Evolutionary conservation across 2,888 invertebrate species (phyloP).

Genomic region (Chaitophorus viminalis): DNA sequence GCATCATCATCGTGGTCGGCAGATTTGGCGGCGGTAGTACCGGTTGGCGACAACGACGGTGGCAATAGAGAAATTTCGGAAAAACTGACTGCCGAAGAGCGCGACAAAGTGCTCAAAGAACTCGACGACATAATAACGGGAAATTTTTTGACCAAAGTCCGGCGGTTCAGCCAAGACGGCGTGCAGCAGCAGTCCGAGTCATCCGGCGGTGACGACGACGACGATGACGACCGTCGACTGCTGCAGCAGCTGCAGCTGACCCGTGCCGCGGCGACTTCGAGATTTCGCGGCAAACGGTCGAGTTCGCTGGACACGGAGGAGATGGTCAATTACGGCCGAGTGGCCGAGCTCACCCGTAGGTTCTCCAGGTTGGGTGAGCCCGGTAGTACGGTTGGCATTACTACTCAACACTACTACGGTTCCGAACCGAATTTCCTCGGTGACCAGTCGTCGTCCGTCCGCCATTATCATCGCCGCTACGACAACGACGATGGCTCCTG

Average conservation of each 20-base stretch:
- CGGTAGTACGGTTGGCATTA: slow-evolving; percentile 67
- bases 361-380: slow-evolving; percentile 70
- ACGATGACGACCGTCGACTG: background rate
- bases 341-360: slow-evolving; percentile 77
- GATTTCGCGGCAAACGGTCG: slow-evolving; percentile 39
- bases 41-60: no score
- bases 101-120: slow-evolving; percentile 65
- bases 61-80: slow-evolving; percentile 36
- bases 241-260: slow-evolving; percentile 17
- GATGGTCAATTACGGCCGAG: slow-evolving; percentile 70
- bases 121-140: slow-evolving; percentile 65
- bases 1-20: background rate
- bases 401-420: slow-evolving; percentile 29
- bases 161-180: slow-evolving; percentile 67
- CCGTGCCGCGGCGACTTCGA: background rate
- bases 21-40: background rate
- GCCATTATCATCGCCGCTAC: background rate
- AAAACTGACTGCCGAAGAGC: slow-evolving; percentile 65
- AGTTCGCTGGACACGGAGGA: slow-evolving; percentile 69
- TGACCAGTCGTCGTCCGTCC: background rate
- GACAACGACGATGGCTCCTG: background rate
- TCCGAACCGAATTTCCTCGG: slow-evolving; percentile 59
- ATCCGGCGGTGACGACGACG: background rate
- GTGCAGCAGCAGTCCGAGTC: background rate
- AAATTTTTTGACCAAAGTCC: slow-evolving; percentile 64